Conservation (phyloP, 2,888 invertebrate genomes). For the Acholoe squamosa region DNA sequence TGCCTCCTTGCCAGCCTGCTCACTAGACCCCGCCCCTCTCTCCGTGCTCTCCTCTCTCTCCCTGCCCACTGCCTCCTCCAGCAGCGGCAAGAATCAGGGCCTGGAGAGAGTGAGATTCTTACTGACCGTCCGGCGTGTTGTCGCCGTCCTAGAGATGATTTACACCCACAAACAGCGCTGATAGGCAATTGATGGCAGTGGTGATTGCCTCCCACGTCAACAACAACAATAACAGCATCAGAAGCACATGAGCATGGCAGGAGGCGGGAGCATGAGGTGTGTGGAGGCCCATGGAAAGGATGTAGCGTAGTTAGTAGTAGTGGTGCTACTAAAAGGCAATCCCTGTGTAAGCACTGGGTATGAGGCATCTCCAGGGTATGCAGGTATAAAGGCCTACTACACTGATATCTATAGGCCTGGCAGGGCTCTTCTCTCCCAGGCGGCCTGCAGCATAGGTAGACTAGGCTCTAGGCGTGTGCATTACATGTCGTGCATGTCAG, state of each 20-base stretch:
- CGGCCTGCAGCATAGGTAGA: background rate
- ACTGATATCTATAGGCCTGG: background rate
- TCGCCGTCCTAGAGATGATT: background rate
- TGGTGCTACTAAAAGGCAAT: background rate
- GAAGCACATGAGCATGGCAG: too few relatives aligned
- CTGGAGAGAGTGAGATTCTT: background rate
- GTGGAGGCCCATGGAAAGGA: too few relatives aligned
- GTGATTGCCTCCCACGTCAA: too few relatives aligned
- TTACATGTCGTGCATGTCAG: background rate
- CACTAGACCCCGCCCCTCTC: background rate
- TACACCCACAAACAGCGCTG: background rate
- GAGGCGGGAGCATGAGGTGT: too few relatives aligned
- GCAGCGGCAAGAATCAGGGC: slow-evolving; percentile 2
- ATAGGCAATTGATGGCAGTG: background rate
- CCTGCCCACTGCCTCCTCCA: background rate
- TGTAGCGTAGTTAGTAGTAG: background rate
- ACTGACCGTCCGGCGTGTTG: background rate
- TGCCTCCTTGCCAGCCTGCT: slow-evolving; percentile 1
- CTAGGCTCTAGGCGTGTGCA: background rate
- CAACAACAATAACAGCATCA: too few relatives aligned
- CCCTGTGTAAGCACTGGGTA: too few relatives aligned
- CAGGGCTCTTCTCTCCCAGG: background rate
- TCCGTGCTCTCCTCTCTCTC: slow-evolving; percentile 41
- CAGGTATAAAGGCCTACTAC: background rate
- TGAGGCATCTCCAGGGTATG: background rate